Conservation (phyloP, 2,888 invertebrate genomes). For the Rhodophaea formosa region DNA sequence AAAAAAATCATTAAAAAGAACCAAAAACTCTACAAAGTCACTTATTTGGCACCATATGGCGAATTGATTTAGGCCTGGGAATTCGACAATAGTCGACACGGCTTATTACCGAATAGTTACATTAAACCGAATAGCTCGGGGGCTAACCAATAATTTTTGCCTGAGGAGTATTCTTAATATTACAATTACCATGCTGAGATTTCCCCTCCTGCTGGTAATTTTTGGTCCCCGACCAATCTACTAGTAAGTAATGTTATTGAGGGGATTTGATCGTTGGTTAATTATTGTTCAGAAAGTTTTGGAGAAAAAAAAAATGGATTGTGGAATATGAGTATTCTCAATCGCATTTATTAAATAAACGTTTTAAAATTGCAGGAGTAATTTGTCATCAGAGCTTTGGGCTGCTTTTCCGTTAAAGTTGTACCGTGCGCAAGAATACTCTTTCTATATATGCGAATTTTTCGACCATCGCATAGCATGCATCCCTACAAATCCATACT, state of each 20-base stretch:
- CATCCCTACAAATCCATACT: too few species aligned
- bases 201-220: constrained; percentile 50
- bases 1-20: constrained; percentile 24
- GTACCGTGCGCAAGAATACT: too few species aligned
- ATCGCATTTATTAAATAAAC: background rate
- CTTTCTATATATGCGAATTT: too few species aligned
- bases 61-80: constrained; percentile 47
- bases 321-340: background rate
- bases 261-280: constrained; percentile 45
- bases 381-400: too few species aligned
- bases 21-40: constrained; percentile 33
- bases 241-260: constrained; percentile 45
- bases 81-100: constrained; percentile 60
- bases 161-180: constrained; percentile 46
- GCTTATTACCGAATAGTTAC: constrained; percentile 72
- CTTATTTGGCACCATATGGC: constrained; percentile 51
- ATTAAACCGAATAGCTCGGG: constrained; percentile 64
- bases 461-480: too few species aligned
- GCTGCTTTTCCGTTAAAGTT: too few species aligned
- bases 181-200: constrained; percentile 66
- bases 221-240: constrained; percentile 44
- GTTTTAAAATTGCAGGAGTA: background rate
- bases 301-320: constrained; percentile 11
- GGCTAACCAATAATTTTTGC: constrained; percentile 74
- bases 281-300: constrained; percentile 33